Evolutionary conservation across 2,888 invertebrate genomes (phyloP).

Genomic region (Thera britannica): DNA sequence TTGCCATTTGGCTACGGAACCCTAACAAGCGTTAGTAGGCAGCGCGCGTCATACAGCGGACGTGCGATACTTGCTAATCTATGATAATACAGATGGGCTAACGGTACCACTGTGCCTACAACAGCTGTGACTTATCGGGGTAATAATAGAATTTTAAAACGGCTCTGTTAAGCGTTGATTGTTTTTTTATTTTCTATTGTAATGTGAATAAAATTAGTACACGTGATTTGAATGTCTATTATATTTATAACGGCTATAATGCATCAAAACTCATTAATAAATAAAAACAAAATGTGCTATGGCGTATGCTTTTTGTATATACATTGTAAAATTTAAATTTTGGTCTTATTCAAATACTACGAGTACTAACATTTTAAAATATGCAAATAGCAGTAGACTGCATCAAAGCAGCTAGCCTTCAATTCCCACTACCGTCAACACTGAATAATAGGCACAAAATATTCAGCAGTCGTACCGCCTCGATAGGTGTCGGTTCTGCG

Average conservation of each 20-base stretch:
- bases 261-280: not conserved
- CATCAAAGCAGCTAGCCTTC: conserved; percentile 13
- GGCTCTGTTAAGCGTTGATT: conserved; percentile 37
- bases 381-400: conserved; percentile 18
- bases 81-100: conserved; percentile 55
- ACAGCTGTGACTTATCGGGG: conserved; percentile 42
- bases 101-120: conserved; percentile 59
- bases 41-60: conserved; percentile 57
- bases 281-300: not conserved
- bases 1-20: no score
- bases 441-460: conserved; percentile 35
- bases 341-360: not conserved
- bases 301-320: not conserved
- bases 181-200: conserved; percentile 30
- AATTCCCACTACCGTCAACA: conserved; percentile 22
- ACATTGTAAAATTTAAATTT: not conserved
- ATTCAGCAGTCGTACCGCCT: conserved; percentile 27
- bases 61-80: conserved; percentile 70
- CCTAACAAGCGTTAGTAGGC: conserved; percentile 67
- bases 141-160: conserved; percentile 46
- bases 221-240: conserved; percentile 4
- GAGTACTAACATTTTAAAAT: not conserved
- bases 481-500: conserved; percentile 52
- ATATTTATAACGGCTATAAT: not conserved
- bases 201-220: conserved; percentile 8